Percentiles rank a stretch among this genome's conserved stretches.
These are phyloP conservation scores for Euborellia annulipes DNA, from an alignment of 1,140 invertebrate genomes.

Conservation along the genomic window DNA sequence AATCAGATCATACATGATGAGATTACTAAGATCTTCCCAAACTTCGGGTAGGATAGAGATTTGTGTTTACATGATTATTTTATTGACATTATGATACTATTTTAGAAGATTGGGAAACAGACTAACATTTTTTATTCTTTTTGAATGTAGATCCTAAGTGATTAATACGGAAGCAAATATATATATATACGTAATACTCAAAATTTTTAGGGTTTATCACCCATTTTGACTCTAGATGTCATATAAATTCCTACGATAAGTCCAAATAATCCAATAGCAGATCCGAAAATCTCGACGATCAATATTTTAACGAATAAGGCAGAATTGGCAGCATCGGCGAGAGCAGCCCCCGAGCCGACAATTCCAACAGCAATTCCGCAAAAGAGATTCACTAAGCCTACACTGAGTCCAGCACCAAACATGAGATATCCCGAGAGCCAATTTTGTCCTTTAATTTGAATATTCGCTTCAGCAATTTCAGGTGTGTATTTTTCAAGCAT, in stretches of 20 bases:
- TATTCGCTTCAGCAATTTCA: conserved; percentile 15
- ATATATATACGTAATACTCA: background rate
- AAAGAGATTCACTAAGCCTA: conserved; percentile 86
- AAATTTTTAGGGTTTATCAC: conserved; percentile 25
- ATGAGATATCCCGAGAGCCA: conserved; percentile 77
- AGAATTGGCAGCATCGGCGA: conserved; percentile 89
- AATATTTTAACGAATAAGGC: conserved; percentile 93
- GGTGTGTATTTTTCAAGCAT: conserved; percentile 44
- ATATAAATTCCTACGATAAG: conserved; percentile 96
- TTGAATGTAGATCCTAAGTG: too few species aligned
- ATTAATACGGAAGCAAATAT: too few species aligned
- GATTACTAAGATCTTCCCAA: too few species aligned
- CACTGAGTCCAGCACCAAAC: conserved; percentile 89
- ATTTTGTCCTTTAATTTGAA: conserved; percentile 34
- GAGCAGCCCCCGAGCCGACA: conserved; percentile 87
- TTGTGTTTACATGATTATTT: too few species aligned
- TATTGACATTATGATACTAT: too few species aligned
- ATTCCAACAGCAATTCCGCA: conserved; percentile 93
- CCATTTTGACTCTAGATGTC: conserved; percentile 45
- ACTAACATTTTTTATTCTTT: too few species aligned
- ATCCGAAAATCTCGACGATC: conserved; percentile 96
- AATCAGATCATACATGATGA: too few species aligned
- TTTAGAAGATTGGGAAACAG: too few species aligned
- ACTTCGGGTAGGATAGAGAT: too few species aligned
- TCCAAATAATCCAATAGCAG: conserved; percentile 94